Evolutionary conservation across 2,888 invertebrate species (phyloP), one percentile per base, ranked within the genome.

Genomic region (Antheraea assamensis): DNA sequence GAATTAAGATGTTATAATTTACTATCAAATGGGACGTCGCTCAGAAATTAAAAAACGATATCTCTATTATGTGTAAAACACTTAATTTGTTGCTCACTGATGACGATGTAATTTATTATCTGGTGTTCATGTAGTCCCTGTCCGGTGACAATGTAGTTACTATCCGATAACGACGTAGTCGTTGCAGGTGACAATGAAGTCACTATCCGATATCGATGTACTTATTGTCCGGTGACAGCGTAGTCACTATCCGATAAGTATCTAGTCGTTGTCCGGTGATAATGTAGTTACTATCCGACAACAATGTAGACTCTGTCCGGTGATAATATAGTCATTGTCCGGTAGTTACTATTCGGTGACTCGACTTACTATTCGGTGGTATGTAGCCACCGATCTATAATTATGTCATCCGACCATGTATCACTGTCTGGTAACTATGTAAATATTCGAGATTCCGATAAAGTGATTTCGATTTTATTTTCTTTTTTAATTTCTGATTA

Each of bases 401-500:
- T 13, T 42, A 42, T 42, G 42, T 42, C 42, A 13, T 7, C 13
- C 13, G 42, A 42, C 42, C 10, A 42, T 42, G 42, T 42, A 7
- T 13, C 2, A 13, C 13, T 13, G 8, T 42, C 1, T 42, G 42
- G 15, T 30, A 17, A 30, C 30, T 15, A 27, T 27, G 30, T 64
- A 61, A 55, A 55, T n/a, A 52, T 52, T 52, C 42, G 42, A 49
- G 19, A 49, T 19, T 49, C 19, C 17, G 4, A n/a, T n/a, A n/a
- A n/a, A n/a, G n/a, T n/a, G n/a, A 10, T 27, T 24, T 2, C 13
- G n/a, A n/a, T 19, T 55, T 58, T 58, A 58, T 58, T 27, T 35
- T 19, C 3, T 68, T 68, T 68, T 68, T 68, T 35, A 68, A 21
- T 35, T 68, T 68, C 35, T 68, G 35, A n/a, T 68, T n/a, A 68